A percentile compares a stretch with the other conserved stretches of the same genome.
phyloP scores from a whole-genome alignment of 1,140 invertebrate genomes.

The Drosophila setifemur region DNA sequence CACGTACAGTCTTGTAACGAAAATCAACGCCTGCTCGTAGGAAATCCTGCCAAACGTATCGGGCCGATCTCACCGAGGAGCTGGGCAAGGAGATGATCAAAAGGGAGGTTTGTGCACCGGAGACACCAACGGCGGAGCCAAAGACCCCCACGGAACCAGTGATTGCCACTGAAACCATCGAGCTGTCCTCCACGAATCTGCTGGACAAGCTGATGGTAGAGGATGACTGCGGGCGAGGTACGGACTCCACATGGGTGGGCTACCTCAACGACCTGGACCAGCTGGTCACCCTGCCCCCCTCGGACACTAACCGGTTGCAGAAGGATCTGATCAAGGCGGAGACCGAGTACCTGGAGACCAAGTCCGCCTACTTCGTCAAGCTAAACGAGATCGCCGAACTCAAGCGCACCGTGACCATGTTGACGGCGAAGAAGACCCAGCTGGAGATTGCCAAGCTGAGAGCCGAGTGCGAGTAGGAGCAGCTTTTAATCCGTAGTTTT shows the following conservation, averaged over 20 bases:
- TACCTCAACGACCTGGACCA: slow-evolving; percentile 29
- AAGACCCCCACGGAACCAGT: background rate
- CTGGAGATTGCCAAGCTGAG: slow-evolving; percentile 36
- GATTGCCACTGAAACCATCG: background rate
- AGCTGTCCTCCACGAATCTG: background rate
- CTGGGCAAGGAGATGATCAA: background rate
- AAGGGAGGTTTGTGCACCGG: background rate
- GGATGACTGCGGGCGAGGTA: slow-evolving; percentile 6
- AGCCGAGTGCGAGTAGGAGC: slow-evolving; percentile 43
- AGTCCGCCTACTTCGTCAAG: slow-evolving; percentile 34
- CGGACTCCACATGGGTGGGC: slow-evolving; percentile 3
- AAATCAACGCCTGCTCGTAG: background rate
- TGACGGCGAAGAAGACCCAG: slow-evolving; percentile 45
- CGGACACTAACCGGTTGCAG: slow-evolving; percentile 28
- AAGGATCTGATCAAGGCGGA: slow-evolving; percentile 42
- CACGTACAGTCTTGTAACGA: background rate
- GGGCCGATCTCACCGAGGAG: slow-evolving; percentile 29
- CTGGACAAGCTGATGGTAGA: slow-evolving; percentile 31
- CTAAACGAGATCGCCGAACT: slow-evolving; percentile 42
- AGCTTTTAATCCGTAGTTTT: too few species aligned
- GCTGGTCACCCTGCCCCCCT: background rate
- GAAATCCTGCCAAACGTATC: slow-evolving; percentile 16
- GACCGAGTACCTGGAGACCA: slow-evolving; percentile 39
- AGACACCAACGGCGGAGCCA: background rate
- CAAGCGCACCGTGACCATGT: slow-evolving; percentile 38